phyloP scores from a whole-genome alignment of 1,140 invertebrate genomes.

The Dinothrombium tinctorium region DNA sequence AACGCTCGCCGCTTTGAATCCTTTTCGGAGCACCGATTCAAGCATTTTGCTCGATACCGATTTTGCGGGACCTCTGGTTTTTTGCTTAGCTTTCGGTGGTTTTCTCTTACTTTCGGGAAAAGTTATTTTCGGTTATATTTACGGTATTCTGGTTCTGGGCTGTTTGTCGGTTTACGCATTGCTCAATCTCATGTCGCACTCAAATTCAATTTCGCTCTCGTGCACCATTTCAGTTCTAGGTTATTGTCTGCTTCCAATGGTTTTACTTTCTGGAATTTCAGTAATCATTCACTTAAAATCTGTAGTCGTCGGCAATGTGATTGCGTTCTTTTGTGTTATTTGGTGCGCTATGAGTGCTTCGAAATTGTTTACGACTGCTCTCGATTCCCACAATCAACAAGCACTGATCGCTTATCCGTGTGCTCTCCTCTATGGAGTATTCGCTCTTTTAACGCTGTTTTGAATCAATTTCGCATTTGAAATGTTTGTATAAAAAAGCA shows the following conservation, averaged over 20 bases:
- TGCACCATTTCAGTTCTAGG: conserved; percentile 76
- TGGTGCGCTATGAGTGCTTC: conserved; percentile 83
- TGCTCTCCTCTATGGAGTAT: conserved; percentile 78
- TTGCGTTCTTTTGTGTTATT: conserved; percentile 46
- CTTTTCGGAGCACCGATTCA: conserved; percentile 48
- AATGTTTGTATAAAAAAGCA: no score
- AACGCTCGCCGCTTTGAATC: conserved; percentile 66
- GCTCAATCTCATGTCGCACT: conserved; percentile 62
- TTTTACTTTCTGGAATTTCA: conserved; percentile 52
- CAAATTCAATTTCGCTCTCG: conserved; percentile 40
- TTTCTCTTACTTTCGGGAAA: conserved; percentile 33
- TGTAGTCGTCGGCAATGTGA: conserved; percentile 26
- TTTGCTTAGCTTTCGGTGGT: conserved; percentile 66
- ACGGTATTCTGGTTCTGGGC: conserved; percentile 74
- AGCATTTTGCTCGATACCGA: conserved; percentile 62
- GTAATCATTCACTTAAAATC: conserved; percentile 47
- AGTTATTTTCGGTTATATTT: conserved; percentile 49
- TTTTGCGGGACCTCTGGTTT: conserved; percentile 74
- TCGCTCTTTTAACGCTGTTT: conserved; percentile 78
- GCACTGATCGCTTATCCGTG: conserved; percentile 83
- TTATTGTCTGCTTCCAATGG: conserved; percentile 82
- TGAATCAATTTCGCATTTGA: no score
- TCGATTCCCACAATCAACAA: conserved; percentile 67
- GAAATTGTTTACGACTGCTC: conserved; percentile 73
- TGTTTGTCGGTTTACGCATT: conserved; percentile 77